Evolutionary conservation across 2,797 vertebrate species (phyloP), one percentile per base, ranked within the genome.

Genomic region (Mormyrus proboscirostris): DNA sequence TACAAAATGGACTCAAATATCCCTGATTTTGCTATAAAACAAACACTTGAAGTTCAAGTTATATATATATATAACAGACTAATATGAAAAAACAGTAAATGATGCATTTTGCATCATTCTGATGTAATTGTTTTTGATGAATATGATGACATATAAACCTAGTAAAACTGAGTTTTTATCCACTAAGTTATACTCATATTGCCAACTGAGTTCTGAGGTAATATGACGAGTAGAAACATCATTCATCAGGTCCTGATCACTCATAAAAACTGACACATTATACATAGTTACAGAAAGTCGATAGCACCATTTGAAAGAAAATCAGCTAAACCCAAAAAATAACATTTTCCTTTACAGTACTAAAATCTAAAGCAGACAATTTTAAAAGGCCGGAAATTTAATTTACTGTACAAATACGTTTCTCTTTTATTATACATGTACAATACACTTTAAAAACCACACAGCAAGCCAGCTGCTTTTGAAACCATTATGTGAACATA

Each of bases 171-270:
- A 93, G 94, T 95, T 95, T 94, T 93, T 84, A 10, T 29, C 22
- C 47, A 29, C 50, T 94, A 94, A 55, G 86, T 96, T 95, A 93
- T 95, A 94, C 95, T 96, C 96, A 96, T 98, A 98, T 97, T 99
- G 98, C 97, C 97, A 97, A 97, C 96, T 96, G 97, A 97, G 95
- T 97, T 97, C 96, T 99, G 99, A 99, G 99, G 99, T 99, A 99
- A 69, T 98, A 97, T 97, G 97, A 97, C 96, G 97, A 96, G 95
- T 97, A 98, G 96, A 95, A 96, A 96, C 95, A 96, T 97, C 96
- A 96, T 97, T 97, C 96, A 97, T 96, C 96, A 94, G 95, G 95
- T 96, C 95, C 92, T 95, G 92, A 94, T 94, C 95, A 93, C 94
- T 94, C 93, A 95, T 94, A 95, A 86, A 94, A 90, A 96, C 95